Conservation (phyloP, 2,113 vertebrate genomes). For the Eira barbara region DNA sequence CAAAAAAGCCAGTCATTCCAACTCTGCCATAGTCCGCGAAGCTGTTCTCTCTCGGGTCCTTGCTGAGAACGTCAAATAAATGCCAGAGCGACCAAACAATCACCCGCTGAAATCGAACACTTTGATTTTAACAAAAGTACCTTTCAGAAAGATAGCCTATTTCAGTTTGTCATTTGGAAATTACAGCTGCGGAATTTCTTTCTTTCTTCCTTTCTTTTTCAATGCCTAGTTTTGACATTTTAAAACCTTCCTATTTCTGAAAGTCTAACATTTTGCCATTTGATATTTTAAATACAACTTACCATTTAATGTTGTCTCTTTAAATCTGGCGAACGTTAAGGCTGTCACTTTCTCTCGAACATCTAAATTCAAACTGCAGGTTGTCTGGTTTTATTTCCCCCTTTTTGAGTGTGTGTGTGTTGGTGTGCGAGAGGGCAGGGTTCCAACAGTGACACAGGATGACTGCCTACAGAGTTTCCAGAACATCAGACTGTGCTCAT, state of each 20-base stretch:
- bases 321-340: constrained; percentile 61
- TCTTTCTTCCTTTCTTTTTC: neutral
- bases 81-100: neutral
- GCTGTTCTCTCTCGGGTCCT: neutral
- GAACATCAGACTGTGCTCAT: neutral
- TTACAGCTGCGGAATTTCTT: constrained; percentile 1
- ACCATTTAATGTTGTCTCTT: constrained; percentile 57
- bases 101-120: constrained; percentile 39
- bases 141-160: constrained; percentile 54
- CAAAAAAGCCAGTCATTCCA: neutral
- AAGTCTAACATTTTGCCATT: constrained; percentile 66
- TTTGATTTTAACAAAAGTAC: constrained; percentile 41
- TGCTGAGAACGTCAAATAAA: constrained; percentile 40
- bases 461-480: neutral
- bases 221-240: constrained; percentile 75
- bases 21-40: neutral
- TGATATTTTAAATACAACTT: constrained; percentile 70
- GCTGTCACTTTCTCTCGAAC: constrained; percentile 45
- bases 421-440: neutral
- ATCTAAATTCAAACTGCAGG: constrained; percentile 57
- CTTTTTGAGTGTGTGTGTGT: neutral
- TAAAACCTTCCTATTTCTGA: constrained; percentile 65
- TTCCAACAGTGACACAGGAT: neutral
- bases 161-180: constrained; percentile 67
- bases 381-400: constrained; percentile 25